Base-by-base conservation (phyloP, 1,140 invertebrate species). In the Hetaerina americana region DNA sequence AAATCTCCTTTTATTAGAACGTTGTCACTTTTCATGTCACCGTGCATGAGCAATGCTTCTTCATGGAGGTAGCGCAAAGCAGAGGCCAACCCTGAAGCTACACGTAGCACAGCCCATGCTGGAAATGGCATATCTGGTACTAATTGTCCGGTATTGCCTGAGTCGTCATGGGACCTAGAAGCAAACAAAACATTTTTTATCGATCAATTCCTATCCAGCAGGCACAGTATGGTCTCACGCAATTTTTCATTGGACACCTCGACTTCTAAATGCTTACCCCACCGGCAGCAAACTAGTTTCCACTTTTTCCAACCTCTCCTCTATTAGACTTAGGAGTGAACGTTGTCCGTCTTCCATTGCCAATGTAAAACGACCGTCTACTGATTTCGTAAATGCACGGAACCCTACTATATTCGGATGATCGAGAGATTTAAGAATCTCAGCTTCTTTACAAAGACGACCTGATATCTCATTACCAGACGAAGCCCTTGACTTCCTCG, bases 321-420 rank as follows among this genome's bases (percentile, higher is more conserved):
- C 91, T 76, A 93, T 89, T 75, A 90, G 81, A 75, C 92, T 87
- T 18, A 88, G 81, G 22, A 82, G 69, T 28, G 76, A 80, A 10
- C 72, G 29, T 66, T 72, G 79, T 66, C 87, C 87, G 74, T 86
- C 82, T 71, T 89, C 86, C 81, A 84, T 82, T 5, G 78, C 79
- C 8, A 84, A 73, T 57, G 76, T 77, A 10, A 75, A 75, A 22
- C 76, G 72, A 0, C 90, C 87, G 71, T 88, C 86, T 1, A 80
- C 76, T 0, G 79, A 80, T 73, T 87, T 85, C 1, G 85, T 83
- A 70, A 91, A 87, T 1, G 86, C 90, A 40, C 92, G 83, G 77
- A 91, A 94, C 0, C 92, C 92, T 3, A 95, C 87, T 68, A 95
- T 91, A 76, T 94, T 93, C 0, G 90, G 91, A 82, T 94, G 93